phyloP scores from a whole-genome alignment of 2,888 invertebrate species.

The Drosophila hamatofila region DNA sequence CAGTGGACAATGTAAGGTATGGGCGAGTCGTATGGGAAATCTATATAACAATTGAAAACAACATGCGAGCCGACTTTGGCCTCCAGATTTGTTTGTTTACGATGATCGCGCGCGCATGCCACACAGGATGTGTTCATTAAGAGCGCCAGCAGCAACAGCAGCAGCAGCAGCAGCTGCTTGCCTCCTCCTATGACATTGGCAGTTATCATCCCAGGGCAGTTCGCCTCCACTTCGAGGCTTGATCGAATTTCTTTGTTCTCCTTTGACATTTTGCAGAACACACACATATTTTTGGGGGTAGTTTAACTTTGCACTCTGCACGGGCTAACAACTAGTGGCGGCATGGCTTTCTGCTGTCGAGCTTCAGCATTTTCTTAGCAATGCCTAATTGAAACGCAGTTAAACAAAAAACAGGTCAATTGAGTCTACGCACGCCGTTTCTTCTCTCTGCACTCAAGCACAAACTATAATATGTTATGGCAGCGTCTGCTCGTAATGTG shows the following conservation, averaged over 20 bases:
- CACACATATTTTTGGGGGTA: neutral
- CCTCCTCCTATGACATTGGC: conserved; percentile 26
- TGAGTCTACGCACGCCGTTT: conserved; percentile 35
- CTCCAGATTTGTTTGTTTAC: conserved; percentile 83
- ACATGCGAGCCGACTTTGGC: conserved; percentile 85
- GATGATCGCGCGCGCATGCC: conserved; percentile 78
- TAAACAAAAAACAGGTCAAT: conserved; percentile 62
- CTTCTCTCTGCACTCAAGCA: conserved; percentile 6
- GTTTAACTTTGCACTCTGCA: conserved; percentile 9
- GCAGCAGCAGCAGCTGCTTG: conserved; percentile 10
- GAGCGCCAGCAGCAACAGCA: conserved; percentile 54
- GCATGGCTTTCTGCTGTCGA: conserved; percentile 12
- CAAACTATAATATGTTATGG: conserved; percentile 8
- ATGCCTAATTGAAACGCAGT: conserved; percentile 19
- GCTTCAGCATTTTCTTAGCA: conserved; percentile 27
- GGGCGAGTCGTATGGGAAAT: conserved; percentile 94
- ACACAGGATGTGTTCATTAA: conserved; percentile 85
- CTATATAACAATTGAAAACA: conserved; percentile 87
- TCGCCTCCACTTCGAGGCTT: neutral
- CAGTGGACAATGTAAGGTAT: conserved; percentile 95
- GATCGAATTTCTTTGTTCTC: conserved; percentile 25
- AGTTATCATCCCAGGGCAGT: conserved; percentile 36
- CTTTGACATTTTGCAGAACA: conserved; percentile 42
- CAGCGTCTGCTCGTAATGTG: conserved; percentile 19
- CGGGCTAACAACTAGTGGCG: conserved; percentile 12